Evolutionary conservation across 2,113 vertebrate genomes (phyloP).

Genomic region (Cathartes aura): DNA sequence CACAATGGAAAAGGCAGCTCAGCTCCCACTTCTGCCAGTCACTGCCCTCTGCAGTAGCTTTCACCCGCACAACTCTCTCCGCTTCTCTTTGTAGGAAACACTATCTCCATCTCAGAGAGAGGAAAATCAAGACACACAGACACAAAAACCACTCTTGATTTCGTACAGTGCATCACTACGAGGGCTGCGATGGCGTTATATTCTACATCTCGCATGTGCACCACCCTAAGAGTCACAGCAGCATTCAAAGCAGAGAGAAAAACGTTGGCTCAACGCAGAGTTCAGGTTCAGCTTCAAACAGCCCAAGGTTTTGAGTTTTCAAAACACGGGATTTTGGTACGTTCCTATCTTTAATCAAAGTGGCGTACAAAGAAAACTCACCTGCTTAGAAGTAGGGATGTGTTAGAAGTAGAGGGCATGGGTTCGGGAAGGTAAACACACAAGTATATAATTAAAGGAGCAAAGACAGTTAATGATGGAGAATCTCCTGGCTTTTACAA

Average conservation of each 20-base stretch:
- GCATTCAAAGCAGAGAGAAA: background rate
- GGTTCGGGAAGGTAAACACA: slow-evolving; percentile 20
- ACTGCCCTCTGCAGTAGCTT: background rate
- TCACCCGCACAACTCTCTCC: background rate
- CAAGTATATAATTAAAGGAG: slow-evolving; percentile 1
- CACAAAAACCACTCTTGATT: rapidly evolving
- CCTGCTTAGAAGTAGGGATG: slow-evolving; percentile 6
- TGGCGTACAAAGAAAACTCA: slow-evolving; percentile 3
- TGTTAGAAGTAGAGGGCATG: background rate
- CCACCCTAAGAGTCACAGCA: background rate
- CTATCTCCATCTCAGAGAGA: background rate
- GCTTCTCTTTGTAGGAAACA: rapidly evolving
- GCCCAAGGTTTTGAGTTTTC: background rate
- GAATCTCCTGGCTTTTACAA: background rate
- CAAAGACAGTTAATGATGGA: background rate
- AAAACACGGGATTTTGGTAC: background rate
- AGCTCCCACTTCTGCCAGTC: background rate
- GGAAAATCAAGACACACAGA: background rate
- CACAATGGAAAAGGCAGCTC: background rate
- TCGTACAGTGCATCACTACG: rapidly evolving
- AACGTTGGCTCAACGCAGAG: rapidly evolving
- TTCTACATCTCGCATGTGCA: rapidly evolving
- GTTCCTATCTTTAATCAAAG: slow-evolving; percentile 17
- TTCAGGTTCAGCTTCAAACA: background rate
- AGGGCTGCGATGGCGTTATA: background rate